A percentile compares a stretch with the other conserved stretches of the same genome.
Conservation (phyloP, 2,888 invertebrate species). For the Cheilosia impressa region DNA sequence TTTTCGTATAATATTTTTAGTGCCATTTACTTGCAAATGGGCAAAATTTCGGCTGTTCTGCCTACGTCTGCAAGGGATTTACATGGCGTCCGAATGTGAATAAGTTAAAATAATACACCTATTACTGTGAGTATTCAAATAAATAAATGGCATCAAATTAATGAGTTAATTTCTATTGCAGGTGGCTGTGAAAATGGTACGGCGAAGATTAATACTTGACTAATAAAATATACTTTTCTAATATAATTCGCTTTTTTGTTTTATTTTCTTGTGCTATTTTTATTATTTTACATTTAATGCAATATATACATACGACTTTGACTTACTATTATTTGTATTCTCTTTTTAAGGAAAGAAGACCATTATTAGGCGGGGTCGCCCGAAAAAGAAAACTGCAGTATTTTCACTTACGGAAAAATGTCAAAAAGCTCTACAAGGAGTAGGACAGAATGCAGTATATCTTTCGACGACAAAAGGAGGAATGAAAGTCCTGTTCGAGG, state of each 20-base stretch:
- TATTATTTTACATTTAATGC: neutral
- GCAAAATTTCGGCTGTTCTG: too few species aligned
- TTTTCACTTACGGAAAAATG: neutral
- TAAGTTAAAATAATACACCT: too few species aligned
- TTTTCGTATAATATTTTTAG: too few species aligned
- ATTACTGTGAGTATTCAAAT: too few species aligned
- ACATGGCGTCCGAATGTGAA: too few species aligned
- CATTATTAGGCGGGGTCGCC: slow-evolving; percentile 7
- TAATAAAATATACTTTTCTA: slow-evolving; percentile 2
- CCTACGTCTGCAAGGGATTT: too few species aligned
- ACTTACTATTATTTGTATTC: neutral
- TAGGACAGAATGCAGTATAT: slow-evolving; percentile 78
- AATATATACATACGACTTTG: neutral
- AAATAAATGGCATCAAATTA: too few species aligned
- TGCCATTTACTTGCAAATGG: too few species aligned
- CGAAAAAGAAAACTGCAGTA: neutral
- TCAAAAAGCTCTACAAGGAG: neutral
- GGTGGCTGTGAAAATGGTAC: slow-evolving; percentile 1
- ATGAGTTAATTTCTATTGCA: neutral
- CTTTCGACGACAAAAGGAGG: slow-evolving; percentile 82
- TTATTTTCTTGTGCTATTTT: neutral
- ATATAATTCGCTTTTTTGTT: neutral
- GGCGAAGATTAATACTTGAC: neutral
- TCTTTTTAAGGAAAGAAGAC: slow-evolving; percentile 5
- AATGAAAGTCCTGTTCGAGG: slow-evolving; percentile 82